A percentile compares a stretch with the other conserved stretches of the same genome.
phyloP scores from a whole-genome alignment of 2,888 invertebrate species.

The Platynereis dumerilii region DNA sequence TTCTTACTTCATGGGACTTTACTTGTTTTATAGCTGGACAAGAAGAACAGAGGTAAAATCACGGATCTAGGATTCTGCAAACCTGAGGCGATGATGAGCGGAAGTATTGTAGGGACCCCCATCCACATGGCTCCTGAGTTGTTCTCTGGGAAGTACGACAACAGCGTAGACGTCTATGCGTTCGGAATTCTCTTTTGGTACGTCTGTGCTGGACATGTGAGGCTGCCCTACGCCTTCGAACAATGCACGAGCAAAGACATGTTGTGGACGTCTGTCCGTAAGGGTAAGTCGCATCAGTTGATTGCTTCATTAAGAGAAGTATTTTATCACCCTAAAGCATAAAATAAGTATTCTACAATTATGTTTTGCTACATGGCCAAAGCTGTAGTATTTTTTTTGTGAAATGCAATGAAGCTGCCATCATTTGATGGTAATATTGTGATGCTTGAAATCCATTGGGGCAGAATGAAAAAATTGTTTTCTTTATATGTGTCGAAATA shows the following conservation, averaged over 20 bases:
- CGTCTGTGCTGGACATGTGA: slow-evolving; percentile 82
- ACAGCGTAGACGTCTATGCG: slow-evolving; percentile 86
- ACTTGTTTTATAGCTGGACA: slow-evolving; percentile 70
- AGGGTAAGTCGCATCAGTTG: too few relatives aligned
- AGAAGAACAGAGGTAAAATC: slow-evolving; percentile 76
- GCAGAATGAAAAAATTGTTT: too few relatives aligned
- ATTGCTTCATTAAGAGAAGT: too few relatives aligned
- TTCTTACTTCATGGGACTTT: too few relatives aligned
- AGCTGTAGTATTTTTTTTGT: too few relatives aligned
- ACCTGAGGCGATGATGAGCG: slow-evolving; percentile 88
- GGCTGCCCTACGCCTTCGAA: slow-evolving; percentile 80
- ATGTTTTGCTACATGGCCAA: too few relatives aligned
- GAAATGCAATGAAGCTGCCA: too few relatives aligned
- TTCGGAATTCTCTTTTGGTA: slow-evolving; percentile 92
- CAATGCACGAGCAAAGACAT: slow-evolving; percentile 85
- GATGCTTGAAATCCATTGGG: too few relatives aligned
- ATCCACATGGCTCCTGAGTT: slow-evolving; percentile 93
- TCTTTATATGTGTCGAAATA: too few relatives aligned
- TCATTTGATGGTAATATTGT: too few relatives aligned
- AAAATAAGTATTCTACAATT: too few relatives aligned
- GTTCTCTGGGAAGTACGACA: slow-evolving; percentile 80
- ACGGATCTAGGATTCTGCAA: slow-evolving; percentile 91
- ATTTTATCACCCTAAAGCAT: too few relatives aligned
- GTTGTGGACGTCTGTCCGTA: slow-evolving; percentile 81
- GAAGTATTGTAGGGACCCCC: slow-evolving; percentile 82